These are phyloP conservation scores for Rattus norvegicus DNA, from an alignment of 2,113 vertebrate species.

Conservation along the genomic window GRCr8 NC_086023.1:160262001-160262500, in stretches of 20 bases:
- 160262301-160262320: too few species aligned
- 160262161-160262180: too few species aligned
- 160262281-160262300: neutral
- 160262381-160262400: neutral
- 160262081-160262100: neutral
- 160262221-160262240: neutral
- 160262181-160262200: neutral
- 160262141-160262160: neutral
- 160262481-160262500: too few species aligned
- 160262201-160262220: neutral
- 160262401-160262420: neutral
- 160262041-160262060: too few species aligned
- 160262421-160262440: neutral
- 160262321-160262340: neutral
- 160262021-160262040: too few species aligned
- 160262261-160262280: neutral
- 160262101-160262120: neutral
- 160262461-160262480: neutral
- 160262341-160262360: neutral
- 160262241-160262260: neutral
- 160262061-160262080: too few species aligned
- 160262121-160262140: neutral
- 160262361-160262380: neutral
- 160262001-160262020: too few species aligned
- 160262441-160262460: neutral